Evolutionary conservation across 64 coral and sea anemone species (phyloP).

Genomic region (Hydrozoanthus tunicans): DNA sequence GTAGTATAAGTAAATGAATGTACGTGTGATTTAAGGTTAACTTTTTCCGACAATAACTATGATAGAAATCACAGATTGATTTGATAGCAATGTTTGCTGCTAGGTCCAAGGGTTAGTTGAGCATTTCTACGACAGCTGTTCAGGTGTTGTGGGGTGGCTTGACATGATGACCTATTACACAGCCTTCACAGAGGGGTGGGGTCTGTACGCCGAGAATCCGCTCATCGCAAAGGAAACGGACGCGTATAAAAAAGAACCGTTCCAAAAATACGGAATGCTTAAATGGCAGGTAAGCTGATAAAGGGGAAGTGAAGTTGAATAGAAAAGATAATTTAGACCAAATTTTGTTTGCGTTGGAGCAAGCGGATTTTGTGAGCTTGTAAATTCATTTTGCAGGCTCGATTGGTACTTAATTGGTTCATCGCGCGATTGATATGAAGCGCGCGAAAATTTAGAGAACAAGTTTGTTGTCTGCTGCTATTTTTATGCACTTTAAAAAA

Average conservation of each 20-base stretch:
- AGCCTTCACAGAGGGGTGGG: conserved; percentile 86
- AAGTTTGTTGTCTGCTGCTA: too few relatives aligned
- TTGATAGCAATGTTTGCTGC: neutral
- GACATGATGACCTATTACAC: conserved; percentile 53
- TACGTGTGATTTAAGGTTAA: too few relatives aligned
- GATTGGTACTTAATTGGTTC: too few relatives aligned
- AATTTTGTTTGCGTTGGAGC: too few relatives aligned
- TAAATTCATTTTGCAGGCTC: too few relatives aligned
- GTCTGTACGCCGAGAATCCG: conserved; percentile 85
- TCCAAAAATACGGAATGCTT: conserved; percentile 90
- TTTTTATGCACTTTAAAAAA: too few relatives aligned
- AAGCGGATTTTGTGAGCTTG: too few relatives aligned
- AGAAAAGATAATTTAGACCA: too few relatives aligned
- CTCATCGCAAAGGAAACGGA: conserved; percentile 78
- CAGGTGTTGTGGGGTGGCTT: conserved; percentile 54
- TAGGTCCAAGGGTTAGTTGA: conserved; percentile 74
- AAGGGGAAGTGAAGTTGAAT: neutral
- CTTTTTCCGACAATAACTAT: neutral
- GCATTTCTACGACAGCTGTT: conserved; percentile 67
- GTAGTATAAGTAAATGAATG: too few relatives aligned
- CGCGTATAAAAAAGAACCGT: conserved; percentile 60
- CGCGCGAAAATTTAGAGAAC: too few relatives aligned
- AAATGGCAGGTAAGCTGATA: conserved; percentile 78
- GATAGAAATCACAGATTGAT: neutral
- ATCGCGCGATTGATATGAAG: too few relatives aligned